A percentile compares a stretch with the other conserved stretches of the same genome.
phyloP scores from a whole-genome alignment of 2,113 vertebrate genomes.

The Coptodon rendalli region DNA sequence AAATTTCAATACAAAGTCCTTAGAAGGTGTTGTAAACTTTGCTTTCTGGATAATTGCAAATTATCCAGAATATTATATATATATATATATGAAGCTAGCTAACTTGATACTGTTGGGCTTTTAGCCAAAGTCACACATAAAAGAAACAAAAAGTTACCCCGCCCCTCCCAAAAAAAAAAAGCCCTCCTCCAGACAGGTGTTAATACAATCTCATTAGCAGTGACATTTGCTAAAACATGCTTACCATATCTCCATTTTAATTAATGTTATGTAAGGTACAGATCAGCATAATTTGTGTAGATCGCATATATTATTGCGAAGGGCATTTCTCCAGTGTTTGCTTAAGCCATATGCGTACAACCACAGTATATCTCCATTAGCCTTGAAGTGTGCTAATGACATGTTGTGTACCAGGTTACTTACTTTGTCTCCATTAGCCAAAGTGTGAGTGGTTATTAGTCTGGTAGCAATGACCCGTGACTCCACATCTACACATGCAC shows the following conservation, averaged over 20 bases:
- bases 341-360: neutral
- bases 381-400: conserved; percentile 50
- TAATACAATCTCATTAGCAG: neutral
- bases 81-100: neutral
- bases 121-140: neutral
- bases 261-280: neutral
- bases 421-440: conserved; percentile 68
- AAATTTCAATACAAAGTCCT: neutral
- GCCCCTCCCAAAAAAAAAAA: neutral
- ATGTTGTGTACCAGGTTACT: conserved; percentile 42
- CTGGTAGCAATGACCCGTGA: conserved; percentile 47
- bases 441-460: conserved; percentile 64
- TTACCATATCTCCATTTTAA: neutral
- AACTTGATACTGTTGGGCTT: neutral
- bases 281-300: neutral
- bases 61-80: neutral
- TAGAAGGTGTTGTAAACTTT: neutral
- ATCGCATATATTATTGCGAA: conserved; percentile 14
- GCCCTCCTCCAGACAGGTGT: neutral
- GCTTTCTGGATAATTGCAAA: neutral
- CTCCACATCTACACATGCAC: conserved; percentile 13
- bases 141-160: neutral
- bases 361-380: conserved; percentile 56
- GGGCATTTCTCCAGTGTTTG: conserved; percentile 21
- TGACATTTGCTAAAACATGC: neutral